phyloP scores from a whole-genome alignment of 2,888 invertebrate species.

The Pheosia tremula region DNA sequence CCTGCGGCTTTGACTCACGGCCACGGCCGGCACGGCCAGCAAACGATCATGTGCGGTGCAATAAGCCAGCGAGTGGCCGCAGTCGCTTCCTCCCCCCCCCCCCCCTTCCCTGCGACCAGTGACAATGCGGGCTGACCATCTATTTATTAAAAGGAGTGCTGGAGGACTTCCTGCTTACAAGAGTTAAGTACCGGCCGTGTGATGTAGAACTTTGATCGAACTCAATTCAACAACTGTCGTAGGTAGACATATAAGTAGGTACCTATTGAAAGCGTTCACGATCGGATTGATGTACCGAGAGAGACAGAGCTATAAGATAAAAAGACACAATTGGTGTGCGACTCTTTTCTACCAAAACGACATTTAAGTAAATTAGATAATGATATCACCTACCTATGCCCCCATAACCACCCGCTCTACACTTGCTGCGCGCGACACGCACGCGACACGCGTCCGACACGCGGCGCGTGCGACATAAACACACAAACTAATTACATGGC shows the following conservation, averaged over 20 bases:
- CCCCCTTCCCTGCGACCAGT: not conserved
- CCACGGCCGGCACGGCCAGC: too few species aligned
- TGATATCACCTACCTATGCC: not conserved
- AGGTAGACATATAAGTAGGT: too few species aligned
- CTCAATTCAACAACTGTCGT: too few species aligned
- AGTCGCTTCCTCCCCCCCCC: not conserved
- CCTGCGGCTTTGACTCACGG: too few species aligned
- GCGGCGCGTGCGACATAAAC: constrained; percentile 27
- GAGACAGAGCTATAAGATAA: too few species aligned
- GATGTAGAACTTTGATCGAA: too few species aligned
- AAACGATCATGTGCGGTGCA: not conserved
- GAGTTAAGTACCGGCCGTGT: not conserved
- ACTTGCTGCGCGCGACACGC: constrained; percentile 25
- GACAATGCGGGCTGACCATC: constrained; percentile 2
- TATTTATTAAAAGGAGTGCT: constrained; percentile 1
- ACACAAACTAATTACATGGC: constrained; percentile 34
- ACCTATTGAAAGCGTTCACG: too few species aligned
- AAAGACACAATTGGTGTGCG: too few species aligned
- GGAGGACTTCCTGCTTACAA: constrained; percentile 5
- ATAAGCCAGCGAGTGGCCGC: not conserved
- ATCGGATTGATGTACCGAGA: too few species aligned
- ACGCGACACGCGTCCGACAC: constrained; percentile 35
- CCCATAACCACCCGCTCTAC: not conserved
- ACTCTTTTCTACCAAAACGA: not conserved
- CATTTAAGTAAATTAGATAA: not conserved